These are phyloP conservation scores for Lagria hirta DNA, from an alignment of 2,888 invertebrate species.

Conservation along the genomic window DNA sequence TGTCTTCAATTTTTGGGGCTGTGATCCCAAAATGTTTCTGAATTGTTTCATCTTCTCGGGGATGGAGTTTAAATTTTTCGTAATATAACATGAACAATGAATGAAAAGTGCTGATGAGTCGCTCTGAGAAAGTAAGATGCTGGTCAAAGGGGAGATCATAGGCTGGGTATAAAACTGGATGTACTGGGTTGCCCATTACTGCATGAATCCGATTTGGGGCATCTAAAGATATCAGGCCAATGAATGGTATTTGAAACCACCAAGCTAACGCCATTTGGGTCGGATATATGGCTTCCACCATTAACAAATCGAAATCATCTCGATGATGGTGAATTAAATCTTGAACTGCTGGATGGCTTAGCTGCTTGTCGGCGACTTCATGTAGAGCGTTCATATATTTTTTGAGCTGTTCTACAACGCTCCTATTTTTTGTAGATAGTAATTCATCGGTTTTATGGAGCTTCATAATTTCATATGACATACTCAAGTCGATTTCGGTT, in stretches of 20 bases:
- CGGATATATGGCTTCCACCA: slow-evolving; percentile 43
- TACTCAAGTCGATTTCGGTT: slow-evolving; percentile 34
- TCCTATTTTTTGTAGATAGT: slow-evolving; percentile 16
- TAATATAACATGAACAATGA: slow-evolving; percentile 14
- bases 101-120: slow-evolving; percentile 34
- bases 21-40: slow-evolving; percentile 43
- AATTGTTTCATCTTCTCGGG: slow-evolving; percentile 28
- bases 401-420: slow-evolving; percentile 25
- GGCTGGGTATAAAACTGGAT: slow-evolving; percentile 47
- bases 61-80: slow-evolving; percentile 15
- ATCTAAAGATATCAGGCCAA: slow-evolving; percentile 47
- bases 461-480: slow-evolving; percentile 40
- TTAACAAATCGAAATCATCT: slow-evolving; percentile 45
- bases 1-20: slow-evolving; percentile 35
- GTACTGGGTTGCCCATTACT: slow-evolving; percentile 43
- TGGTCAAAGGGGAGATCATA: slow-evolving; percentile 35
- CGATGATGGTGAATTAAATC: slow-evolving; percentile 41
- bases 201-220: slow-evolving; percentile 39
- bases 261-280: slow-evolving; percentile 41
- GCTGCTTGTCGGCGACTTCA: slow-evolving; percentile 29
- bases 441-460: slow-evolving; percentile 29
- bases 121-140: slow-evolving; percentile 39
- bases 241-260: slow-evolving; percentile 46
- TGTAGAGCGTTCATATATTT: slow-evolving; percentile 24
- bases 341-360: slow-evolving; percentile 40